Evolutionary conservation across 1,140 invertebrate species (phyloP).

Genomic region (Bombus superbus): DNA sequence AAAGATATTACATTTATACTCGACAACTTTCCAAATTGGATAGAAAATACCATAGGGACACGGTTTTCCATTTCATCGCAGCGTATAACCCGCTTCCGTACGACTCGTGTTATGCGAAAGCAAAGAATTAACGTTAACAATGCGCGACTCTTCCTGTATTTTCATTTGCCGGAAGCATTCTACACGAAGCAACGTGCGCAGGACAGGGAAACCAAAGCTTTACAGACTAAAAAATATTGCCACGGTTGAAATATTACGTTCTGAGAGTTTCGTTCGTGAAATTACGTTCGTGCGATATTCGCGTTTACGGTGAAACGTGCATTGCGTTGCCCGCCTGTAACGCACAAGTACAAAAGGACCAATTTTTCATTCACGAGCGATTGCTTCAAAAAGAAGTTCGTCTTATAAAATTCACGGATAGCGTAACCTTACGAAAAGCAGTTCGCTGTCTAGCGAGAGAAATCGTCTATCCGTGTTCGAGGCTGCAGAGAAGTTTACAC

Average conservation of each 20-base stretch:
- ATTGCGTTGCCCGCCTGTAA: too few species aligned
- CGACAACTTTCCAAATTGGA: background rate
- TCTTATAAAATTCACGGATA: background rate
- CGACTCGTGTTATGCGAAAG: background rate
- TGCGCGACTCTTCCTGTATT: background rate
- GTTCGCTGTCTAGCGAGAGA: too few species aligned
- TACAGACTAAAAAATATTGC: background rate
- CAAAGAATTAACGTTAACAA: slow-evolving; percentile 18
- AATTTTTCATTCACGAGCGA: background rate
- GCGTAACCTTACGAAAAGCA: background rate
- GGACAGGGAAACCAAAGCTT: background rate
- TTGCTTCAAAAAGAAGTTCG: background rate
- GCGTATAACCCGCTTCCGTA: background rate
- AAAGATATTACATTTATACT: background rate
- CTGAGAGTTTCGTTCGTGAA: background rate
- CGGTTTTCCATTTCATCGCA: background rate
- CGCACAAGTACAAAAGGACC: background rate
- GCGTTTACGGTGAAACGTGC: too few species aligned
- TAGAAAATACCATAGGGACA: background rate
- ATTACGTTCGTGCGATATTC: background rate
- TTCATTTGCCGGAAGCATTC: background rate
- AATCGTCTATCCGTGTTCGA: background rate
- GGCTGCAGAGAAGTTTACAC: background rate
- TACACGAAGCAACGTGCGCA: background rate
- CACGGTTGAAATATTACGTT: background rate